Base-by-base conservation (phyloP, 2,797 vertebrate species). In the Bradypodion pumilum region DNA sequence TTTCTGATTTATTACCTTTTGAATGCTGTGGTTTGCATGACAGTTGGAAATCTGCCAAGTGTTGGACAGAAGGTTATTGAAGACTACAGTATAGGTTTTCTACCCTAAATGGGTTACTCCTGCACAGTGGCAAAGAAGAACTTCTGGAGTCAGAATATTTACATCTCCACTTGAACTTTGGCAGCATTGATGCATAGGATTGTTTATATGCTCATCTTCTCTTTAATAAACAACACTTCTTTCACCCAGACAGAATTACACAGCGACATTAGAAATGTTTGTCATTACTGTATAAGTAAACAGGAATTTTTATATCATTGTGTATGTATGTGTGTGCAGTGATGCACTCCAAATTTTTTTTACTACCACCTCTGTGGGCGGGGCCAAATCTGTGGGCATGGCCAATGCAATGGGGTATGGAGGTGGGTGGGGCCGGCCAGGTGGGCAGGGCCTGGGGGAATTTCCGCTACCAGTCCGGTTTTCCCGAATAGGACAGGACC, bases 231-330 rank as follows among this genome's bases (percentile, higher is more conserved):
- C 76, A 10, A 69, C 16, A 27, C 62, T 1, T 2, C 32, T 70
- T 27, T 12, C 84, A 77, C 62, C 81, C 16, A 32, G 81, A 77
- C 44, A 73, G 52, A 87, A 1, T 10, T n/a, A 68, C 76, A 44
- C 73, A 87, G 79, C 81, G 82, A 86, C 5, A 27, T 72, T 74
- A 80, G 79, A 88, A 29, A 81, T n/a, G 13, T 88, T 91, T 91
- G 85, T 65, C 86, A 90, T 72, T 16, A n/a, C n/a, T n/a, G n/a
- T n/a, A 86, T 89, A 91, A 87, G 9, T 80, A 91, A 73, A 78
- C 73, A 65, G 78, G 83, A 52, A 40, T 16, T 85, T 91, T 91
- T 81, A 63, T 52, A 0, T 76, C 37, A 68, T 77, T 88, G 52
- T 56, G 52, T 83, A 74, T 83, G 81, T 32, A 82, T n/a, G n/a